Conservation (phyloP, 2,797 vertebrate genomes). For the Etheostoma nigrum region DNA sequence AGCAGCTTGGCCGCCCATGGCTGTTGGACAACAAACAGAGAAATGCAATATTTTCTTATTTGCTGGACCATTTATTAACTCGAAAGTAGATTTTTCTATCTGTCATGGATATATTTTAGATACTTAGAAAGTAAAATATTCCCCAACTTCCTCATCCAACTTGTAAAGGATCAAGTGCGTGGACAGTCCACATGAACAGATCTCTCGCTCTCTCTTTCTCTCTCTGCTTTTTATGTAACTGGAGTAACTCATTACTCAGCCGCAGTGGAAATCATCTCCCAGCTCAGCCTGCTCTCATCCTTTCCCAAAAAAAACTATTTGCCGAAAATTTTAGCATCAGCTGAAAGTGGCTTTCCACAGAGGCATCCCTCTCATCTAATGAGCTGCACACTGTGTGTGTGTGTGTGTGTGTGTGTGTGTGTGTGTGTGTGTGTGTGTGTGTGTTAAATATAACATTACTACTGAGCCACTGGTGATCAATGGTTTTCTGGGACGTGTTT, state of each 20-base stretch:
- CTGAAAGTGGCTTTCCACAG: constrained; percentile 43
- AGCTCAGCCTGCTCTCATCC: constrained; percentile 28
- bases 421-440: constrained; percentile 17
- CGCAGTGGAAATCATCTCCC: constrained; percentile 26
- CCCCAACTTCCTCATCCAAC: background rate
- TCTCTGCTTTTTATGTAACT: constrained; percentile 47
- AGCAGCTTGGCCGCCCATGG: background rate
- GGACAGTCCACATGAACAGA: constrained; percentile 24
- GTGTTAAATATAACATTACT: constrained; percentile 3
- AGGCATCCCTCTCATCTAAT: constrained; percentile 31
- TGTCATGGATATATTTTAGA: background rate
- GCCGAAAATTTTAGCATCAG: constrained; percentile 9
- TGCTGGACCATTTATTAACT: background rate
- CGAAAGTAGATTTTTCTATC: background rate
- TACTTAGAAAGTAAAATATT: background rate
- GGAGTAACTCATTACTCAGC: constrained; percentile 56
- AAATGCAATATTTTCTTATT: background rate
- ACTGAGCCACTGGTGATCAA: constrained; percentile 6
- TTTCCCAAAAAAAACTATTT: constrained; percentile 47
- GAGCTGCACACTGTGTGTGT: constrained; percentile 29
- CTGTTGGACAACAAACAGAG: constrained; percentile 5
- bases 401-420: constrained; percentile 20
- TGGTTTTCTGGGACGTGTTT: constrained; percentile 7
- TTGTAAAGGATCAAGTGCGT: background rate
- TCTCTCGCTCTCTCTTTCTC: background rate